Base-by-base conservation (phyloP, 1,140 invertebrate species). In the Drosophila ohnishii region DNA sequence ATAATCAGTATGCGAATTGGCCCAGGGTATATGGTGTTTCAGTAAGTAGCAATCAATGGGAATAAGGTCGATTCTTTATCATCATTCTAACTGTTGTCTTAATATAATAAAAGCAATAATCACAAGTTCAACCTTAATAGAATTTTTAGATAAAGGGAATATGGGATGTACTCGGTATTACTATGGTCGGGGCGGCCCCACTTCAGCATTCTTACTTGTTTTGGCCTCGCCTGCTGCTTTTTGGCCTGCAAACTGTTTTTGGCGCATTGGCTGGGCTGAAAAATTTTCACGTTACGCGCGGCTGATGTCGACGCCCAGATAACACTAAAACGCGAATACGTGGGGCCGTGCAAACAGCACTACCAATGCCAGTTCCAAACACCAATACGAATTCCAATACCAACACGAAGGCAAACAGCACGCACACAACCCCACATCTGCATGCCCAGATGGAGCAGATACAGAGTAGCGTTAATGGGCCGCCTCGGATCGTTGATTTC, bases 221-320 rank as follows among this genome's bases (percentile, higher is more conserved):
- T 64, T 53, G 61, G 45, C 70, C 73, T 65, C 53, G 78, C 62
- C 62, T 73, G 79, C 64, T 70, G 77, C 72, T 63, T 65, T 73
- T 65, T 56, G 61, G 53, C 44, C 60, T 42, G 69, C 40, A 51
- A 66, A 77, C 50, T 59, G 64, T 79, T 83, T 88, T 88, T 83
- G 84, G 67, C 78, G 84, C 56, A 75, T 67, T 64, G 76, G 75
- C 28, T 80, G 76, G 60, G 45, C 76, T 83, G 80, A 77, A 80
- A 83, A 87, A 69, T 88, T 67, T 76, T 64, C 59, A 66, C 77
- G 77, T 84, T 88, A 78, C 85, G 84, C 84, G 77, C 63, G 56
- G 50, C 51, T 62, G 84, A 88, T 88, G 84, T 82, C 87, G 69
- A 80, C 77, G 77, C 74, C 56, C 73, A 88, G 84, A 88, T 88